Percentiles rank a stretch among this genome's conserved stretches.
These are phyloP conservation scores for Leptocoma aspasia DNA, from an alignment of 2,113 vertebrate genomes.

Conservation along the genomic window DNA sequence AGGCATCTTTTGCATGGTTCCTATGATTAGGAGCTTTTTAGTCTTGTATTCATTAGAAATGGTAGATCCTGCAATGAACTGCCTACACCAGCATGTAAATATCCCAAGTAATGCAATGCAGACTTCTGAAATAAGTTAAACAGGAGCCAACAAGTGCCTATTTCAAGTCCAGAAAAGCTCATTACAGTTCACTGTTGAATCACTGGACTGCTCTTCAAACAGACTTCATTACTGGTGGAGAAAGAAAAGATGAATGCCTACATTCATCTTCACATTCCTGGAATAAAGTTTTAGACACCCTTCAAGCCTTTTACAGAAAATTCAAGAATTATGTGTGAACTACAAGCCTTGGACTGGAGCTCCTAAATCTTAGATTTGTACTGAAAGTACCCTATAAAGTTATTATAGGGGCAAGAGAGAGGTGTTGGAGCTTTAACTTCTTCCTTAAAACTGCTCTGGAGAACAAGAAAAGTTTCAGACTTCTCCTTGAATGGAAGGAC, in stretches of 20 bases:
- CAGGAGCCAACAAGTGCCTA: neutral
- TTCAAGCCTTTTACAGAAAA: neutral
- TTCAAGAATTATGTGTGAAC: neutral
- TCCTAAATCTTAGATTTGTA: neutral
- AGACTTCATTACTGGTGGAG: neutral
- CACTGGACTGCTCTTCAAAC: neutral
- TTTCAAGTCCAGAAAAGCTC: neutral
- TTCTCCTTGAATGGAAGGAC: neutral
- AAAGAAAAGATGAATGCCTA: neutral
- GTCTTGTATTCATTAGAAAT: neutral
- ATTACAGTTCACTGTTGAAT: neutral
- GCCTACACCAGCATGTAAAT: neutral
- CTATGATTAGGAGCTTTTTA: neutral
- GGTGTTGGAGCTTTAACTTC: neutral
- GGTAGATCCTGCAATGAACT: neutral
- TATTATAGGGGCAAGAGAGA: neutral
- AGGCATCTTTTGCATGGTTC: neutral
- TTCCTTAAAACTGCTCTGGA: neutral
- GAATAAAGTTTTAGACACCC: neutral
- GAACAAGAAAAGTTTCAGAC: neutral
- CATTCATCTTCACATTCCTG: neutral
- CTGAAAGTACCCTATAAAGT: neutral
- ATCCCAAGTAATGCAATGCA: neutral
- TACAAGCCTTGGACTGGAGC: neutral
- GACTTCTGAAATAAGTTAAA: neutral